Conservation (phyloP, 2,888 invertebrate genomes). For the Idaea straminata region DNA sequence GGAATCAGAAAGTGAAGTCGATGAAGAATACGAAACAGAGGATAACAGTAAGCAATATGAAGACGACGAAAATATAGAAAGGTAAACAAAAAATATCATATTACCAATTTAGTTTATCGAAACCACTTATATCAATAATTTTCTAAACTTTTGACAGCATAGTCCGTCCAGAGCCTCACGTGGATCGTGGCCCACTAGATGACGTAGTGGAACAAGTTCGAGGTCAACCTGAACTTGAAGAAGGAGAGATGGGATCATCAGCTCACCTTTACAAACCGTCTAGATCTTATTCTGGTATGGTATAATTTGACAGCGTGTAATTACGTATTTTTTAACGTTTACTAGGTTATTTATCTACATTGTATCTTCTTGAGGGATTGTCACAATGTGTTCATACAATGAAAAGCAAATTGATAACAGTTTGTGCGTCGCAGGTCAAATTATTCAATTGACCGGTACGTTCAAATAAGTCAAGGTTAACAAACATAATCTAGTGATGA, state of each 20-base stretch:
- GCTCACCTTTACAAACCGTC: constrained; percentile 61
- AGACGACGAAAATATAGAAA: constrained; percentile 47
- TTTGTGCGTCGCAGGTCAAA: constrained; percentile 28
- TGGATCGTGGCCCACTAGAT: constrained; percentile 69
- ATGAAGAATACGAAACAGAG: constrained; percentile 50
- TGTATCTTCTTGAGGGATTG: constrained; percentile 17
- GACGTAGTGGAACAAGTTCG: constrained; percentile 71
- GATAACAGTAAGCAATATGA: constrained; percentile 45
- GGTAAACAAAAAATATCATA: constrained; percentile 31
- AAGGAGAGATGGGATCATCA: constrained; percentile 67
- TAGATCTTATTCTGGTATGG: constrained; percentile 54
- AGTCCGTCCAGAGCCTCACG: constrained; percentile 57
- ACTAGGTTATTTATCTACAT: constrained; percentile 8
- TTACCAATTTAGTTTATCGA: not conserved
- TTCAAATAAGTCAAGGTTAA: constrained; percentile 50
- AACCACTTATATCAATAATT: not conserved
- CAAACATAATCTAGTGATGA: constrained; percentile 13
- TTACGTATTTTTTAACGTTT: not conserved
- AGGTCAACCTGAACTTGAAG: constrained; percentile 72
- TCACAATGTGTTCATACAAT: constrained; percentile 13
- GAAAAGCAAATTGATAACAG: constrained; percentile 33
- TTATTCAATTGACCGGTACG: constrained; percentile 49
- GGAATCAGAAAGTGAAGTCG: constrained; percentile 39
- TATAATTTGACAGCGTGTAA: not conserved
- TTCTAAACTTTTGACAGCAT: constrained; percentile 37